Evolutionary conservation across 1,140 invertebrate species (phyloP).

Genomic region (Pseudomyrmex cubaensis): DNA sequence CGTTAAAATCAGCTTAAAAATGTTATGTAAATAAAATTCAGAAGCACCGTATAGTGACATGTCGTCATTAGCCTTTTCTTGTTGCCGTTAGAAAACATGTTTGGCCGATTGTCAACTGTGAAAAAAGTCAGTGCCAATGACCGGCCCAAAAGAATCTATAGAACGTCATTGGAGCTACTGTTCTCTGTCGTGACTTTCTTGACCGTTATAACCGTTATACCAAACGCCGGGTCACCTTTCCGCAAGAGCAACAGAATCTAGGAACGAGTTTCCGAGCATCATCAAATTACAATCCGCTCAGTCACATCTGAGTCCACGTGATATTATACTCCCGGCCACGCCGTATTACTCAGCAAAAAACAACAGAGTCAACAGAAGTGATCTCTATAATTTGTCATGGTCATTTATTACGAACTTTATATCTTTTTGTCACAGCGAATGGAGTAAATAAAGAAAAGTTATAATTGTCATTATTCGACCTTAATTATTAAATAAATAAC

Average conservation of each 20-base stretch:
- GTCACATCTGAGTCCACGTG: slow-evolving; percentile 24
- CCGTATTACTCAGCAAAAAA: background rate
- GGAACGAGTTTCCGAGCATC: slow-evolving; percentile 77
- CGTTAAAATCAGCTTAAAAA: background rate
- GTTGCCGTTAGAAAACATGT: background rate
- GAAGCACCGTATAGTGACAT: background rate
- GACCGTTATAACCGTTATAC: slow-evolving; percentile 81
- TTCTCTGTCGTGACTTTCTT: slow-evolving; percentile 73
- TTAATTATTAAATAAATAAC: background rate
- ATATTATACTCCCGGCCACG: background rate
- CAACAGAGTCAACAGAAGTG: background rate
- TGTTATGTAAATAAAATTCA: background rate
- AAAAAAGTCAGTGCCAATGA: slow-evolving; percentile 66
- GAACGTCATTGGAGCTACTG: slow-evolving; percentile 59
- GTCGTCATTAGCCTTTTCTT: background rate
- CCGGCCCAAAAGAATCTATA: slow-evolving; percentile 58
- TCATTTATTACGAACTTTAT: background rate
- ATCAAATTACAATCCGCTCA: slow-evolving; percentile 73
- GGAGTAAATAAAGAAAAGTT: too few species aligned
- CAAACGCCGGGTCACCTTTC: slow-evolving; percentile 78
- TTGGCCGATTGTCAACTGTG: slow-evolving; percentile 18
- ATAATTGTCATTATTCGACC: background rate
- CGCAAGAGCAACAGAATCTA: slow-evolving; percentile 80
- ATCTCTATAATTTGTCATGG: slow-evolving; percentile 12
- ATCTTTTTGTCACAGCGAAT: too few species aligned